Evolutionary conservation across 2,888 invertebrate genomes (phyloP).

Genomic region (Drosophila planitibia): DNA sequence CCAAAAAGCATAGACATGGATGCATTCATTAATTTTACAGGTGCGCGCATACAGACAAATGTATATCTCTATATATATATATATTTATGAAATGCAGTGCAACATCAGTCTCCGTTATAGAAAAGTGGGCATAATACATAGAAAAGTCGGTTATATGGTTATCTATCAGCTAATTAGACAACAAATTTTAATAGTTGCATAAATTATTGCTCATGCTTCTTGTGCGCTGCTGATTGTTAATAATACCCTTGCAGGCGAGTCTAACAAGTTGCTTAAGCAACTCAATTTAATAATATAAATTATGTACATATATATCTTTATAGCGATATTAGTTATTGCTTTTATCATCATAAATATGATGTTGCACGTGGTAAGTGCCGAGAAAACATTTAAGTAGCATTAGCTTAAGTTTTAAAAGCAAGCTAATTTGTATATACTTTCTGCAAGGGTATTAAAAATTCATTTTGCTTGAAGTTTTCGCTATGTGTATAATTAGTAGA

Average conservation of each 20-base stretch:
- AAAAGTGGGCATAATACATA: slow-evolving; percentile 46
- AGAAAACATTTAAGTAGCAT: neutral
- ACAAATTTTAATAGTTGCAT: slow-evolving; percentile 41
- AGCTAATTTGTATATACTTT: neutral
- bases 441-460: slow-evolving; percentile 19
- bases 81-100: slow-evolving; percentile 37
- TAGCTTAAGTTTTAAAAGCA: neutral
- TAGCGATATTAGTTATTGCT: neutral
- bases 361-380: neutral
- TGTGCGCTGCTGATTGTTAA: slow-evolving; percentile 16
- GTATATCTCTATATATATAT: slow-evolving; percentile 34
- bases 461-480: neutral
- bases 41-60: slow-evolving; percentile 18
- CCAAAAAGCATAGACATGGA: slow-evolving; percentile 40
- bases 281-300: neutral
- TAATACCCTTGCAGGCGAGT: slow-evolving; percentile 27
- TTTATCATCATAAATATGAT: neutral
- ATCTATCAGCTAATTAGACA: slow-evolving; percentile 42
- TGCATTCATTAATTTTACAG: slow-evolving; percentile 41
- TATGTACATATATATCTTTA: neutral
- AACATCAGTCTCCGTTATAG: slow-evolving; percentile 70
- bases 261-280: neutral
- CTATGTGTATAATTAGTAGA: slow-evolving; percentile 22
- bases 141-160: slow-evolving; percentile 33
- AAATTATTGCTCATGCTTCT: slow-evolving; percentile 28